These are phyloP conservation scores for Carabus problematicus DNA, from an alignment of 2,888 invertebrate species.

Conservation along the genomic window DNA sequence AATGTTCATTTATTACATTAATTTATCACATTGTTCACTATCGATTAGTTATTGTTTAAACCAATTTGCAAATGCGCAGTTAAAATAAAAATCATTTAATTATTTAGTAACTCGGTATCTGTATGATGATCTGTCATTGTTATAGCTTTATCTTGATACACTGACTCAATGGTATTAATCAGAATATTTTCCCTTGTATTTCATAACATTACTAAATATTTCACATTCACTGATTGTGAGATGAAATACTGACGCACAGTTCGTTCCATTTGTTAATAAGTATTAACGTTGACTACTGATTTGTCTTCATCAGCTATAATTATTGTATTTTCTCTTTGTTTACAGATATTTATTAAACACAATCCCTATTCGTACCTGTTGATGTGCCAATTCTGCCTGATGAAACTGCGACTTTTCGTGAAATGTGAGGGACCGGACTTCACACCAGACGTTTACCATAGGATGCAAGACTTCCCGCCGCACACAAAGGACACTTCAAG, in stretches of 20 bases:
- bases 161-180: no score
- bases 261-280: conserved; percentile 3
- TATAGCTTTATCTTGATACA: no score
- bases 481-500: background rate
- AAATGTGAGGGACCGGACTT: conserved; percentile 21
- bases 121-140: no score
- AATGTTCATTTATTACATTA: background rate
- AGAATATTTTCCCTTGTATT: no score
- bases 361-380: conserved; percentile 25
- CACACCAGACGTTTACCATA: conserved; percentile 1
- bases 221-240: background rate
- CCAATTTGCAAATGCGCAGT: no score
- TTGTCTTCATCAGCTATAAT: background rate
- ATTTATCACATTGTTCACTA: conserved; percentile 14
- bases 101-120: no score
- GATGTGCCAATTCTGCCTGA: conserved; percentile 25
- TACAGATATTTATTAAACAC: conserved; percentile 20
- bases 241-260: background rate
- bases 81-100: no score
- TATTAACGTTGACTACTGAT: background rate
- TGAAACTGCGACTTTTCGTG: conserved; percentile 29
- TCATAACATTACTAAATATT: no score
- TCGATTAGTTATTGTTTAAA: no score
- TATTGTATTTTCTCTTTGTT: conserved; percentile 7
- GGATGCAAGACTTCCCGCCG: conserved; percentile 33